Evolutionary conservation across 2,888 invertebrate genomes (phyloP), one percentile per base, ranked within the genome.

Genomic region (Homarus gammarus): DNA sequence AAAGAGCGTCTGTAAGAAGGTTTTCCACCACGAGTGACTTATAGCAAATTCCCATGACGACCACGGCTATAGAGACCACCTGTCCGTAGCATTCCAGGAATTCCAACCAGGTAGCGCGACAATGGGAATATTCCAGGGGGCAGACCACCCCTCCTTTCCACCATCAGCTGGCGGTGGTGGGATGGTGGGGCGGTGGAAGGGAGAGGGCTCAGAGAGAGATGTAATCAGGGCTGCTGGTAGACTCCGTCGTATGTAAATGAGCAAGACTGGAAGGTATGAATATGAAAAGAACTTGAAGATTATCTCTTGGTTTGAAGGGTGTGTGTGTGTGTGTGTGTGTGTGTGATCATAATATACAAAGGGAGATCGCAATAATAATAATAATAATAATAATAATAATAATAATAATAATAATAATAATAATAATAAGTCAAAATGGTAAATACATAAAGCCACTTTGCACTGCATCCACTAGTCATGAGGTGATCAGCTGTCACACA

Each of bases 91-190:
- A 78, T 78, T 78, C 78, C 78, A 44, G 33, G 27, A 78, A 78
- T 78, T 78, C 78, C 78, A 78, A 27, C 10, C 49, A 22, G 51
- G 6, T 31, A 31, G 2, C n/a, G 15, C 36, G 78, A 78, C 78
- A 78, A 78, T 49, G 22, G 78, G 51, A 78, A 78, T 78, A 51
- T 78, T 44, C 49, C 44, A 78, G 73, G 73, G 40, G 36, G 22
- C 2, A 22, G 2, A 6, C 38, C 38, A 12, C 70, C 70, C 15
- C 70, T 27, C 40, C 73, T 73, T 2, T 3, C 27, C 49, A 12
- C 72, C 72, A 72, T 36, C 72, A 15, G 36, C 36, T n/a, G 36
- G 38, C 36, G 36, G 33, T 36, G 72, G 72, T 36, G 2, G 33
- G 1, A 12, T 33, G 72, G 38, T 12, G 40, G 2, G 27, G 12